These are phyloP conservation scores for Rhingia rostrata DNA, from an alignment of 2,888 invertebrate species.

Conservation along the genomic window DNA sequence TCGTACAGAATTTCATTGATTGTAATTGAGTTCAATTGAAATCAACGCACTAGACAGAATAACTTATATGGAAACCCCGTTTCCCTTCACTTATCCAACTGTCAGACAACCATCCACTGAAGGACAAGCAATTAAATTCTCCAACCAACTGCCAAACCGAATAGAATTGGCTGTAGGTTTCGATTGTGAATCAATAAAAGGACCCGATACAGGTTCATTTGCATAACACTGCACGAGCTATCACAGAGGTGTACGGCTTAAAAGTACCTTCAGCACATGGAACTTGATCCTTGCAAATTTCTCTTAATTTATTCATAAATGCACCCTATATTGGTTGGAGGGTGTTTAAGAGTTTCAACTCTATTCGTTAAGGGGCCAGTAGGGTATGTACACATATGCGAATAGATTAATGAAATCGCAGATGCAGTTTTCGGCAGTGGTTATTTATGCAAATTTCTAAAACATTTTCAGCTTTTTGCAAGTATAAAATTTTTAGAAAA, in stretches of 20 bases:
- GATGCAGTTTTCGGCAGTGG: background rate
- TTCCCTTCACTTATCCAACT: conserved; percentile 48
- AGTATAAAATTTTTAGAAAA: no score
- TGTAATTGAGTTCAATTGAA: conserved; percentile 70
- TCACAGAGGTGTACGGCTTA: conserved; percentile 35
- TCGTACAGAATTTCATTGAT: conserved; percentile 20
- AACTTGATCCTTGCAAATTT: conserved; percentile 70
- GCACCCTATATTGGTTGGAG: conserved; percentile 43
- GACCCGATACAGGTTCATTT: conserved; percentile 66
- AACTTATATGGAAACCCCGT: background rate
- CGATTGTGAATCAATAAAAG: conserved; percentile 66
- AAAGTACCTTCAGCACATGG: conserved; percentile 18
- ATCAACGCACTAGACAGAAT: conserved; percentile 32
- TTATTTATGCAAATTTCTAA: no score
- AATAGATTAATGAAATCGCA: conserved; percentile 50
- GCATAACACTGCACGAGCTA: conserved; percentile 73
- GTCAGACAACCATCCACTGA: conserved; percentile 31
- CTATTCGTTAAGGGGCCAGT: conserved; percentile 20
- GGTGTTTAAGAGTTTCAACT: background rate
- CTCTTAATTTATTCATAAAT: conserved; percentile 70
- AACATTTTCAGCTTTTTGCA: no score
- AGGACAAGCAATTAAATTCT: conserved; percentile 65
- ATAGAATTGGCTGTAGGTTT: conserved; percentile 30
- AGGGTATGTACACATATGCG: conserved; percentile 46
- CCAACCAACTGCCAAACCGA: conserved; percentile 73